These are phyloP conservation scores for Malurus leucopterus DNA, from an alignment of 2,797 vertebrate genomes.

Conservation along the genomic window DNA sequence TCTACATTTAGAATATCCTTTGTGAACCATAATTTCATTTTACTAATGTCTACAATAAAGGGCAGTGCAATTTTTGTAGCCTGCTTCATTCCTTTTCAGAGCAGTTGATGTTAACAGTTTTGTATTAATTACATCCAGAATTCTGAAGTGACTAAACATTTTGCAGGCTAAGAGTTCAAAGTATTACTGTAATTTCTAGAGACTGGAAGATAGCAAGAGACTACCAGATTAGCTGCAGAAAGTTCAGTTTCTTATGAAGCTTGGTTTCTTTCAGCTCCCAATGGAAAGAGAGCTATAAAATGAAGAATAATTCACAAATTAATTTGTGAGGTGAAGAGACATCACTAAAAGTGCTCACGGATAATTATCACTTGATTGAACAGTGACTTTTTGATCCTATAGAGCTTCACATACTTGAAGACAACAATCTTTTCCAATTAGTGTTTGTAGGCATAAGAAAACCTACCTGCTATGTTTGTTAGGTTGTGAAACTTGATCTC, in stretches of 20 bases:
- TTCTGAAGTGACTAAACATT: background rate
- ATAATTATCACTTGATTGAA: background rate
- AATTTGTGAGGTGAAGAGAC: background rate
- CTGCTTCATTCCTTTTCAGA: background rate
- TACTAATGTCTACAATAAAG: background rate
- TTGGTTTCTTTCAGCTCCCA: background rate
- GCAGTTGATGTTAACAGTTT: background rate
- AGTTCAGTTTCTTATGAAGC: background rate
- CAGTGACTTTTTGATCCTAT: background rate
- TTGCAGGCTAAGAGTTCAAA: background rate
- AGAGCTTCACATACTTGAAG: background rate
- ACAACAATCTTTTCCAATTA: background rate
- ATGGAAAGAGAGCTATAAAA: background rate
- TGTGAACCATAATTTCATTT: background rate
- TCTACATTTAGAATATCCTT: background rate
- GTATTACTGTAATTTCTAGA: background rate
- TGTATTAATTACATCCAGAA: background rate
- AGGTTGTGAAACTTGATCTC: conserved; percentile 72
- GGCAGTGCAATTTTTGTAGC: background rate
- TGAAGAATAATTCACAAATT: background rate
- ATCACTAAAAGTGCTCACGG: background rate
- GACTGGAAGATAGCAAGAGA: background rate
- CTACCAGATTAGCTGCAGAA: background rate
- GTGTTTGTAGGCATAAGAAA: background rate
- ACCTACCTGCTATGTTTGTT: conserved; percentile 84